Evolutionary conservation across 2,888 invertebrate species (phyloP).

Genomic region (Scaptomyza polygonia): DNA sequence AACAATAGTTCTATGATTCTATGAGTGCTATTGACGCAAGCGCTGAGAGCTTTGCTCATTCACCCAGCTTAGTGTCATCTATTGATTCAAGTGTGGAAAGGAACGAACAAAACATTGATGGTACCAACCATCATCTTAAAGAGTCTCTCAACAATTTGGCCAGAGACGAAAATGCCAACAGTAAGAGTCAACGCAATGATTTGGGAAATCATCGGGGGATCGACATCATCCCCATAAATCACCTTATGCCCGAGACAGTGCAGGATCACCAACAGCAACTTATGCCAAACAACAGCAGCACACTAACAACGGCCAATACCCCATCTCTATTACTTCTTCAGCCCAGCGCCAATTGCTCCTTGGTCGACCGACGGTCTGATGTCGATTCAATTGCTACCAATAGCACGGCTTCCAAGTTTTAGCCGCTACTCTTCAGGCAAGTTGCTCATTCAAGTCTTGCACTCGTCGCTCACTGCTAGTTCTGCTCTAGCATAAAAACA

Average conservation of each 20-base stretch:
- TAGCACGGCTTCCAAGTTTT: constrained; percentile 86
- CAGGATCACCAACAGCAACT: constrained; percentile 31
- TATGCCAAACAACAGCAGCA: constrained; percentile 35
- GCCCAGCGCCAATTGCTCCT: constrained; percentile 82
- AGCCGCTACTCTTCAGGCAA: constrained; percentile 89
- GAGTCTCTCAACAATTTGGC: constrained; percentile 20
- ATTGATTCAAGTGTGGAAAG: constrained; percentile 20
- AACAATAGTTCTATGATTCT: constrained; percentile 32
- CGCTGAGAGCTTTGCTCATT: constrained; percentile 26
- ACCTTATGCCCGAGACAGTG: constrained; percentile 31
- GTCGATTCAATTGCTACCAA: constrained; percentile 41
- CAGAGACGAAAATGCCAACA: constrained; percentile 44
- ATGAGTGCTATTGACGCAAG: constrained; percentile 32
- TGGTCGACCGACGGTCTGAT: constrained; percentile 39
- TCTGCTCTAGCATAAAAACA: constrained; percentile 10
- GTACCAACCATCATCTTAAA: constrained; percentile 17
- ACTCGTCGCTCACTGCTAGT: constrained; percentile 13
- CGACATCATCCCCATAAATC: constrained; percentile 38
- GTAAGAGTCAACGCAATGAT: constrained; percentile 37
- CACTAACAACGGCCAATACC: constrained; percentile 38
- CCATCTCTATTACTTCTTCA: constrained; percentile 86
- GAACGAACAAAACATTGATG: constrained; percentile 20
- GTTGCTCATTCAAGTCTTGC: constrained; percentile 64
- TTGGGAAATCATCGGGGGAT: constrained; percentile 37
- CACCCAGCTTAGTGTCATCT: constrained; percentile 22